These are phyloP conservation scores for Asarcornis scutulata DNA, from an alignment of 2,113 vertebrate genomes.

Conservation along the genomic window DNA sequence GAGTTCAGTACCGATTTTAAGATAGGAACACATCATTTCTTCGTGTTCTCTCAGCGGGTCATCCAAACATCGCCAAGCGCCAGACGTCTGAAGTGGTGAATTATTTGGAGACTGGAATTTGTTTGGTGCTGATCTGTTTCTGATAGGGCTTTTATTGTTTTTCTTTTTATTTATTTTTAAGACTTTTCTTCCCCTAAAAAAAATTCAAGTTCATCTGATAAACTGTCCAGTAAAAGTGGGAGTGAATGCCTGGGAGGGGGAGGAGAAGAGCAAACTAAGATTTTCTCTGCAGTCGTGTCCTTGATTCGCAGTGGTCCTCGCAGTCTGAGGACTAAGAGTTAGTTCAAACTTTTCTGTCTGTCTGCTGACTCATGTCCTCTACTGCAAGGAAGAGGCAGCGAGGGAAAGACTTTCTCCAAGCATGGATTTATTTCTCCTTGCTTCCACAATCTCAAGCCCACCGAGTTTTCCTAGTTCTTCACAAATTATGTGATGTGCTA, in stretches of 20 bases:
- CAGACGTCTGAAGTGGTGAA: slow-evolving; percentile 58
- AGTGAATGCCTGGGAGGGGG: neutral
- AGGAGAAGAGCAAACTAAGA: neutral
- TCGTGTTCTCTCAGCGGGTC: neutral
- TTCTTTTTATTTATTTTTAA: neutral
- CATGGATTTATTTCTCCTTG: neutral
- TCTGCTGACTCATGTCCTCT: slow-evolving; percentile 56
- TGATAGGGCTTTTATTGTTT: neutral
- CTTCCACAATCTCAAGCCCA: neutral
- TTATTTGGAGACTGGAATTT: slow-evolving; percentile 21
- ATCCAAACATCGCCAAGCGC: slow-evolving; percentile 29
- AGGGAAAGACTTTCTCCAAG: neutral
- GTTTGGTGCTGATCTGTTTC: neutral
- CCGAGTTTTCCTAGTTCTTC: neutral
- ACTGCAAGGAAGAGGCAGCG: slow-evolving; percentile 34
- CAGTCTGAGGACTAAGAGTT: slow-evolving; percentile 20
- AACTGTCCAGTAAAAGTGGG: neutral
- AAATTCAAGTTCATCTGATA: slow-evolving; percentile 26
- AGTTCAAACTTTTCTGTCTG: slow-evolving; percentile 53
- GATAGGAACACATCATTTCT: neutral
- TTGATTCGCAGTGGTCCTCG: slow-evolving; percentile 61
- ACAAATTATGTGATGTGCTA: neutral
- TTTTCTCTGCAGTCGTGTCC: slow-evolving; percentile 39
- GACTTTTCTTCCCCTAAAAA: neutral
- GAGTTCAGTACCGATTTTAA: slow-evolving; percentile 22